These are phyloP conservation scores for Microctonus brassicae DNA, from an alignment of 2,888 invertebrate genomes.

Conservation along the genomic window DNA sequence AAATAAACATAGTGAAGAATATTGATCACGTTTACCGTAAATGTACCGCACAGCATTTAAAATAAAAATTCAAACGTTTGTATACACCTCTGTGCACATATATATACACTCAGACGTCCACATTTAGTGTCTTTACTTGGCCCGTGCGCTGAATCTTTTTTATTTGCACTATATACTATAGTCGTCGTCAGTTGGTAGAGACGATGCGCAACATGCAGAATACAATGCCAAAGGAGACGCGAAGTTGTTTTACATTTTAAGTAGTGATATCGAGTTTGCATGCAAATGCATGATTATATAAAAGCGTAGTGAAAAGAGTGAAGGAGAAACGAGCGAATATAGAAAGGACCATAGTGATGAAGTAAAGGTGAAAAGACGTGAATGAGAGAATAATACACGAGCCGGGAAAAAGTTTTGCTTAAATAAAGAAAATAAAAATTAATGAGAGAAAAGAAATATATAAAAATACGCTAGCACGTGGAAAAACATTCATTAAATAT, in stretches of 20 bases:
- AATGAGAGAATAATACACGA: slow-evolving; percentile 39
- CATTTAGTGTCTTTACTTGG: slow-evolving; percentile 25
- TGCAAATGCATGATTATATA: slow-evolving; percentile 74
- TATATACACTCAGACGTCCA: slow-evolving; percentile 31
- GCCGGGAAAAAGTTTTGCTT: slow-evolving; percentile 39
- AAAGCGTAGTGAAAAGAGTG: slow-evolving; percentile 35
- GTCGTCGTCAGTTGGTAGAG: slow-evolving; percentile 31
- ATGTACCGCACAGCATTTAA: slow-evolving; percentile 4
- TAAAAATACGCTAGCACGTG: slow-evolving; percentile 60
- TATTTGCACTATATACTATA: background rate
- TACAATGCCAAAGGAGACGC: slow-evolving; percentile 48
- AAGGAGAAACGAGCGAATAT: background rate
- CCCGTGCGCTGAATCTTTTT: background rate
- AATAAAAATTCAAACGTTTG: background rate
- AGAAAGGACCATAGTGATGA: background rate
- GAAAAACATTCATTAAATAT: slow-evolving; percentile 22
- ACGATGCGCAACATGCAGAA: slow-evolving; percentile 31
- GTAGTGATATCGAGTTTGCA: slow-evolving; percentile 72
- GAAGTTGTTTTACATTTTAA: slow-evolving; percentile 71
- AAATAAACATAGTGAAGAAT: background rate
- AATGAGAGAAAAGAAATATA: slow-evolving; percentile 40
- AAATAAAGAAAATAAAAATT: slow-evolving; percentile 25
- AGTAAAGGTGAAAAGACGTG: slow-evolving; percentile 37
- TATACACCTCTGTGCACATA: too few species aligned
- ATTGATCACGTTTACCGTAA: background rate